These are phyloP conservation scores for Arge pagana DNA, from an alignment of 2,888 invertebrate species.

Conservation along the genomic window DNA sequence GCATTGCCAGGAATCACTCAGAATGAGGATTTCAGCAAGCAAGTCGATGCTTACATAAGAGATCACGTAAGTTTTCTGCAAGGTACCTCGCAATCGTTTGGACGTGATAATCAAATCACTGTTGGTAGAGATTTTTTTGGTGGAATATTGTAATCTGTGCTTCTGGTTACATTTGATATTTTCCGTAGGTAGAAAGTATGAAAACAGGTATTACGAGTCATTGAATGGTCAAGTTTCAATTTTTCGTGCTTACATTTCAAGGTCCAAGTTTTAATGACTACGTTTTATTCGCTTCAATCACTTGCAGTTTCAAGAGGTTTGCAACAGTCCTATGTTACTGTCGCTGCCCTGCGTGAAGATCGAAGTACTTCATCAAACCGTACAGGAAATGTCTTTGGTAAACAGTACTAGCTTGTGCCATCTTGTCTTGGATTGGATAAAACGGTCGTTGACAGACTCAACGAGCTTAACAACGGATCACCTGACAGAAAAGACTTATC, in stretches of 20 bases:
- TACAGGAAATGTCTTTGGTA: conserved; percentile 68
- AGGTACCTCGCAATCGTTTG: background rate
- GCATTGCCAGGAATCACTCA: conserved; percentile 63
- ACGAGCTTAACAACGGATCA: conserved; percentile 54
- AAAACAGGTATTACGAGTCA: background rate
- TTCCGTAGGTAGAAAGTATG: background rate
- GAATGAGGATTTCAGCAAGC: conserved; percentile 63
- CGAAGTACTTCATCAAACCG: conserved; percentile 75
- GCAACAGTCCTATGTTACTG: conserved; percentile 66
- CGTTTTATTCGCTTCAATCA: conserved; percentile 29
- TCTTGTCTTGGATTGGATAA: conserved; percentile 69
- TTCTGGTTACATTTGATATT: background rate
- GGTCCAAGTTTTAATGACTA: background rate
- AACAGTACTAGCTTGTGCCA: conserved; percentile 66
- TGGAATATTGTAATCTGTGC: background rate
- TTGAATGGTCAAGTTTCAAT: background rate
- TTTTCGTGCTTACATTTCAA: background rate
- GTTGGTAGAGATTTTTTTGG: too few species aligned
- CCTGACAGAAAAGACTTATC: conserved; percentile 69
- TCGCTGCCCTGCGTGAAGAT: conserved; percentile 72
- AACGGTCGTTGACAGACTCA: conserved; percentile 37
- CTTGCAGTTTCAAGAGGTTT: conserved; percentile 72
- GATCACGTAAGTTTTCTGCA: conserved; percentile 63
- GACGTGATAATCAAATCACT: too few species aligned
- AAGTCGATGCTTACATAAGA: conserved; percentile 73